Evolutionary conservation across 1,140 invertebrate species (phyloP).

Genomic region (Eumeta japonica): DNA sequence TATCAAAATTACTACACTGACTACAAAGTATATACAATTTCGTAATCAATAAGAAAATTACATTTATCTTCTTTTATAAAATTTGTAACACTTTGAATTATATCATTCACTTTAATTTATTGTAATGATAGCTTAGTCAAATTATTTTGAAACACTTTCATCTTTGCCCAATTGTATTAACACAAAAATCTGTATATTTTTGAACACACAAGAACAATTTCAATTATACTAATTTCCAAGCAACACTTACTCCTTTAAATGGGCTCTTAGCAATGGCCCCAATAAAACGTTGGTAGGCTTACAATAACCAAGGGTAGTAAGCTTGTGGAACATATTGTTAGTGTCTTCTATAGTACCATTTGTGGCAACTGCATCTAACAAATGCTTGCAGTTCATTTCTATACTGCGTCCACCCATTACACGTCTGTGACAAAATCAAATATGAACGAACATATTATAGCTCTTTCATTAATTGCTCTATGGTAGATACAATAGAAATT

Average conservation of each 20-base stretch:
- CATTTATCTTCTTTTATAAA: too few relatives aligned
- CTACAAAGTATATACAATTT: too few relatives aligned
- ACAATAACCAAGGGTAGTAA: conserved; percentile 51
- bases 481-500: neutral
- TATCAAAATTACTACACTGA: too few relatives aligned
- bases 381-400: conserved; percentile 48
- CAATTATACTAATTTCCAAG: conserved; percentile 2
- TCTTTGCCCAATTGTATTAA: too few relatives aligned
- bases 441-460: conserved; percentile 1
- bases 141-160: too few relatives aligned
- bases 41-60: too few relatives aligned
- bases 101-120: too few relatives aligned
- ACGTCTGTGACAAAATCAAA: conserved; percentile 24
- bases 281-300: conserved; percentile 46
- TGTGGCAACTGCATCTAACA: conserved; percentile 50
- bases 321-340: conserved; percentile 44
- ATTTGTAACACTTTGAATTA: too few relatives aligned
- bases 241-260: conserved; percentile 51
- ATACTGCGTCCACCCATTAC: conserved; percentile 27
- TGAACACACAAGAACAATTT: conserved; percentile 4
- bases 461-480: neutral
- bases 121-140: too few relatives aligned
- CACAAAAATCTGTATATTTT: conserved; percentile 6
- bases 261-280: conserved; percentile 49
- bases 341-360: conserved; percentile 28